A percentile compares a stretch with the other conserved stretches of the same genome.
Evolutionary conservation across 2,113 vertebrate species (phyloP).

Genomic region (Riparia riparia): DNA sequence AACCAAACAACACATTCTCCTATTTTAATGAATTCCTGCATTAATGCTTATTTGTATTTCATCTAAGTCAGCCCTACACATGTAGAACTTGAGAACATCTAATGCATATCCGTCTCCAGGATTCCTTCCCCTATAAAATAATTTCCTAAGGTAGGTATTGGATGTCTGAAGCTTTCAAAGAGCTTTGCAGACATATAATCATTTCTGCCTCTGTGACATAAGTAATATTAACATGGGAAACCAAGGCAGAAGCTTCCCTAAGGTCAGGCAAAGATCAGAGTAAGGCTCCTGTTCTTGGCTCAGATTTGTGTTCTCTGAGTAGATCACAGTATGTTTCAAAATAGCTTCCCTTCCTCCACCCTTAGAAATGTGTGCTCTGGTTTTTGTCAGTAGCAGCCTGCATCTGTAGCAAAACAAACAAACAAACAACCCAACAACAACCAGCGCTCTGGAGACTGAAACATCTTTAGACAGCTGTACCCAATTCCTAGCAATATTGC

Average conservation of each 20-base stretch:
- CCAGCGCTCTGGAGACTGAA: neutral
- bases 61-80: neutral
- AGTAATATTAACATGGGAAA: neutral
- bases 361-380: neutral
- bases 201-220: neutral
- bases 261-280: neutral
- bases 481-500: neutral
- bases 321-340: neutral
- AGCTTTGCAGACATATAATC: neutral
- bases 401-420: neutral
- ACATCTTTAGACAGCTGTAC: neutral
- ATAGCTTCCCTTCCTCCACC: slow-evolving; percentile 11
- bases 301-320: neutral
- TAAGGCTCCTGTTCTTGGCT: neutral
- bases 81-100: neutral
- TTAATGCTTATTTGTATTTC: neutral
- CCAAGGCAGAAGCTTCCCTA: neutral
- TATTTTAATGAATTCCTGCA: neutral
- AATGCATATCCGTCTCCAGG: neutral
- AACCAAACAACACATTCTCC: neutral
- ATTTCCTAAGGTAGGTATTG: neutral
- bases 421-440: neutral
- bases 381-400: slow-evolving; percentile 6
- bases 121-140: neutral
- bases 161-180: neutral